phyloP scores from a whole-genome alignment of 2,113 vertebrate species.

The Planiliza haematocheilus region DNA sequence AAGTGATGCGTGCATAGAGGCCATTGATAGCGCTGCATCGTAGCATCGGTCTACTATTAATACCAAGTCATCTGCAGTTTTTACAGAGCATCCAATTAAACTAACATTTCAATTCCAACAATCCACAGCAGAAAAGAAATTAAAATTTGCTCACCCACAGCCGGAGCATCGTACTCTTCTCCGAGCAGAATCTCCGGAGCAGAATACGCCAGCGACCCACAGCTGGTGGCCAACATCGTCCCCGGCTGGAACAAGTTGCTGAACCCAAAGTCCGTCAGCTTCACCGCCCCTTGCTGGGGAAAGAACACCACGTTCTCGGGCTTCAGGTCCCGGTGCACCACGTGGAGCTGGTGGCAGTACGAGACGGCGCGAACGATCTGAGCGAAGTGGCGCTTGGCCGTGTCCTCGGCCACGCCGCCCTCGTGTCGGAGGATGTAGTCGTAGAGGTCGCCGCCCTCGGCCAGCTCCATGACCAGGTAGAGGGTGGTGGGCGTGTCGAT shows the following conservation, averaged over 20 bases:
- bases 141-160: constrained; percentile 83
- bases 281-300: constrained; percentile 88
- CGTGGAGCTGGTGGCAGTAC: constrained; percentile 91
- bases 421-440: constrained; percentile 92
- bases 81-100: too few species aligned
- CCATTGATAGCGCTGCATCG: too few species aligned
- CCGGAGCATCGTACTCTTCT: constrained; percentile 90
- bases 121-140: background rate
- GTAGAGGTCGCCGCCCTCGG: constrained; percentile 89
- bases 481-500: constrained; percentile 91
- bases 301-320: constrained; percentile 94
- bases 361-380: constrained; percentile 90
- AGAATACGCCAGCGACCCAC: constrained; percentile 90
- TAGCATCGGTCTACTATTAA: too few species aligned
- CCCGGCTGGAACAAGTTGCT: constrained; percentile 91
- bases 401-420: constrained; percentile 83
- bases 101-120: constrained; percentile 1
- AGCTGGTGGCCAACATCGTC: constrained; percentile 91
- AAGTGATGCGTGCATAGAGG: too few species aligned
- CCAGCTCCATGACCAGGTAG: constrained; percentile 93
- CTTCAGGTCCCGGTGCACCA: constrained; percentile 92
- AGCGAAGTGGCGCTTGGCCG: constrained; percentile 88
- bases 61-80: too few species aligned
- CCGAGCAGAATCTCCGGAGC: constrained; percentile 91
- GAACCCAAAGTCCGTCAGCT: constrained; percentile 92